Percentiles rank a stretch among this genome's conserved stretches.
Conservation (phyloP, 2,797 vertebrate species). For the Champsocephalus gunnari region DNA sequence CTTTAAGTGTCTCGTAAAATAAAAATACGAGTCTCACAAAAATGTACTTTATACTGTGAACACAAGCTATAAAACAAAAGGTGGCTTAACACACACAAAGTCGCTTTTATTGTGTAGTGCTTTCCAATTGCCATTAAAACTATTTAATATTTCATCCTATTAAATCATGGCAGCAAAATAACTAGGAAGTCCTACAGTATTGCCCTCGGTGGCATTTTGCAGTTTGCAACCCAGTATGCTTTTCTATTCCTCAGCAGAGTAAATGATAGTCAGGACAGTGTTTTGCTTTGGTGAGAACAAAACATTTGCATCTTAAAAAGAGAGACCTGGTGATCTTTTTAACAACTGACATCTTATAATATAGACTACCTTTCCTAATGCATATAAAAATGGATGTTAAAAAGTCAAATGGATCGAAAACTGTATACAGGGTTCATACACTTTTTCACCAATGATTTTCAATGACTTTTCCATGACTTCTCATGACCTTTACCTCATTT, state of each 20-base stretch:
- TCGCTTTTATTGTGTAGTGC: neutral
- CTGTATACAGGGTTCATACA: too few relatives aligned
- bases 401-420: neutral
- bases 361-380: neutral
- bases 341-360: neutral
- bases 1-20: slow-evolving; percentile 11
- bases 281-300: neutral
- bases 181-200: too few relatives aligned
- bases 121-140: too few relatives aligned
- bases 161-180: too few relatives aligned
- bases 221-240: too few relatives aligned
- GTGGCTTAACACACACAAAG: neutral
- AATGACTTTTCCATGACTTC: too few relatives aligned
- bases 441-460: too few relatives aligned
- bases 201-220: too few relatives aligned
- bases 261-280: neutral
- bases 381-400: neutral
- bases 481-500: too few relatives aligned
- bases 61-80: slow-evolving; percentile 5
- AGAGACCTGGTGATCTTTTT: neutral
- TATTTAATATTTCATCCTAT: too few relatives aligned
- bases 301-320: neutral
- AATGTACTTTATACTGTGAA: neutral
- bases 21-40: slow-evolving; percentile 14
- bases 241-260: too few relatives aligned